Evolutionary conservation across 2,797 vertebrate genomes (phyloP).

Genomic region (Muscicapa comitata): DNA sequence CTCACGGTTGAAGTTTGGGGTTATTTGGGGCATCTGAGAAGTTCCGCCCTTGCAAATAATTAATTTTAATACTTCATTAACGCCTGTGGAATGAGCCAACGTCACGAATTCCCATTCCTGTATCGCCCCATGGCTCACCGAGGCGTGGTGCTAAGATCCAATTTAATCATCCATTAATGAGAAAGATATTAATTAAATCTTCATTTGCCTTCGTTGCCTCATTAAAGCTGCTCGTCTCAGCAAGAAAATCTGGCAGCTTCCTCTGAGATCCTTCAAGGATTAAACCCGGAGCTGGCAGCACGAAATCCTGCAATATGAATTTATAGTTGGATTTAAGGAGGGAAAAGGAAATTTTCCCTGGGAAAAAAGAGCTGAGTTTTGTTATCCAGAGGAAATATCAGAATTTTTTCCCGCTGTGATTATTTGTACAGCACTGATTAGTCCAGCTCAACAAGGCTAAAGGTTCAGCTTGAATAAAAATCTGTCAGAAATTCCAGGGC

Average conservation of each 20-base stretch:
- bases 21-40: not conserved
- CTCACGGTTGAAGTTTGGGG: fast-evolving
- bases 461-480: not conserved
- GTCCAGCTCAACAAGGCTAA: not conserved
- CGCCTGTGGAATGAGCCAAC: not conserved
- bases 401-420: not conserved
- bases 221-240: not conserved
- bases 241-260: not conserved
- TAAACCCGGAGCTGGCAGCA: not conserved
- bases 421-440: too few relatives aligned
- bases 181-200: conserved; percentile 31
- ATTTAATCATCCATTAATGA: not conserved
- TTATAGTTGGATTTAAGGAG: not conserved
- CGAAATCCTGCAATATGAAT: not conserved
- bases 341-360: not conserved
- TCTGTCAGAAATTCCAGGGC: not conserved
- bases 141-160: not conserved
- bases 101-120: not conserved
- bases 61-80: not conserved
- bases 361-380: fast-evolving
- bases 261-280: not conserved
- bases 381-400: not conserved
- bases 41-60: not conserved
- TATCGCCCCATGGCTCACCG: not conserved
- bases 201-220: not conserved